These are phyloP conservation scores for Sitophilus oryzae DNA, from an alignment of 1,140 invertebrate species.

Conservation along the genomic window DNA sequence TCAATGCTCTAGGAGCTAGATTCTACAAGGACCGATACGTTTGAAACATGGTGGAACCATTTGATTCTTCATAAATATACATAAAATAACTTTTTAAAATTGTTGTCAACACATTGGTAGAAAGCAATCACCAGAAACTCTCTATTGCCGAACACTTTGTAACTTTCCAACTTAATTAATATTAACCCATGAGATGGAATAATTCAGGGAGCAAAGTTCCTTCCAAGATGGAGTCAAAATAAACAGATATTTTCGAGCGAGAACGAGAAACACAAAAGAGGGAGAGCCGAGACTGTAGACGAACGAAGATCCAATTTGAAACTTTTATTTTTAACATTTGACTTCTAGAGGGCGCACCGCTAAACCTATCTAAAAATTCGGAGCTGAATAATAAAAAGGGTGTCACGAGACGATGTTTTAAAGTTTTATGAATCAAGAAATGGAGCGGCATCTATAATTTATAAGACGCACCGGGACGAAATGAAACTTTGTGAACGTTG, in stretches of 20 bases:
- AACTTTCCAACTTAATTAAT: neutral
- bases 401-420: neutral
- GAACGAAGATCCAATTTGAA: neutral
- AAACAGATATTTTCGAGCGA: no score
- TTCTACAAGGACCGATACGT: no score
- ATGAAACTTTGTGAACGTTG: no score
- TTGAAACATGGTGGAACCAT: no score
- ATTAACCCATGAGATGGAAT: no score
- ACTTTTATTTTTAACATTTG: neutral
- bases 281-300: no score
- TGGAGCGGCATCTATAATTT: neutral
- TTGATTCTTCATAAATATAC: no score
- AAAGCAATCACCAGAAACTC: neutral
- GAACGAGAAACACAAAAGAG: no score
- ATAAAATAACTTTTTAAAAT: neutral
- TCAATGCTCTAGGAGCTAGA: no score
- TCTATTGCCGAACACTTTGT: neutral
- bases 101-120: neutral
- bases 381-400: neutral
- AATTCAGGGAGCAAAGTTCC: no score
- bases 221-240: no score
- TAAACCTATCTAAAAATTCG: neutral
- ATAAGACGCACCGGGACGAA: neutral
- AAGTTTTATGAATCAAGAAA: neutral
- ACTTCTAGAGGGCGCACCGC: neutral